Evolutionary conservation across 2,888 invertebrate genomes (phyloP).

Genomic region (Dynastes grantii): DNA sequence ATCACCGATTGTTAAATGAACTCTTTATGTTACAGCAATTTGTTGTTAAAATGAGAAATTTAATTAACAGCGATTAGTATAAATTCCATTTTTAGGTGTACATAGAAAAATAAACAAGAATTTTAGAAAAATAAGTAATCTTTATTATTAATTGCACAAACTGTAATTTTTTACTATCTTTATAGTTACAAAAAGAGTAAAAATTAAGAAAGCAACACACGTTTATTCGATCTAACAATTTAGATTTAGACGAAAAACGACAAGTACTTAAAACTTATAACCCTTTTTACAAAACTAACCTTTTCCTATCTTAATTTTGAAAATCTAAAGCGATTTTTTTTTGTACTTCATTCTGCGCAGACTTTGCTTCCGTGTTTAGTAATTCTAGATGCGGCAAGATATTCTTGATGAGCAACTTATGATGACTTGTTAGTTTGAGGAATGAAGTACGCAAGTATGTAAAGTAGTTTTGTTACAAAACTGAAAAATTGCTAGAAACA

Average conservation of each 20-base stretch:
- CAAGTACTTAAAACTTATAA: neutral
- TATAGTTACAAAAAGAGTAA: constrained; percentile 26
- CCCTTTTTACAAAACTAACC: constrained; percentile 18
- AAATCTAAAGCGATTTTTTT: neutral
- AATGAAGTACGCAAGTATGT: constrained; percentile 9
- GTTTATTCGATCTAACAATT: constrained; percentile 38
- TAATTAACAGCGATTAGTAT: too few species aligned
- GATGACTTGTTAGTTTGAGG: neutral
- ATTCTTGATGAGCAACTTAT: neutral
- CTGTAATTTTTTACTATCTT: constrained; percentile 26
- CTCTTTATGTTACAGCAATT: too few species aligned
- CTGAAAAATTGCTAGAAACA: neutral
- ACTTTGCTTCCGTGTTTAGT: neutral
- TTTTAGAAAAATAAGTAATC: constrained; percentile 28
- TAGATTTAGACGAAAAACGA: constrained; percentile 32
- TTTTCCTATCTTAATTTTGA: constrained; percentile 18
- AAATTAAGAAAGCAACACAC: constrained; percentile 14
- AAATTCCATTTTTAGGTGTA: constrained; percentile 1
- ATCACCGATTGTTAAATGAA: too few species aligned
- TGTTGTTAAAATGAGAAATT: too few species aligned
- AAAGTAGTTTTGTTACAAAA: neutral
- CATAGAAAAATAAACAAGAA: constrained; percentile 31
- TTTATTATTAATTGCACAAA: constrained; percentile 46
- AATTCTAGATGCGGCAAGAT: constrained; percentile 25
- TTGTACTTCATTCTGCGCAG: constrained; percentile 24